A percentile compares a stretch with the other conserved stretches of the same genome.
Evolutionary conservation across 2,888 invertebrate species (phyloP).

Genomic region (Torymus tubicola): DNA sequence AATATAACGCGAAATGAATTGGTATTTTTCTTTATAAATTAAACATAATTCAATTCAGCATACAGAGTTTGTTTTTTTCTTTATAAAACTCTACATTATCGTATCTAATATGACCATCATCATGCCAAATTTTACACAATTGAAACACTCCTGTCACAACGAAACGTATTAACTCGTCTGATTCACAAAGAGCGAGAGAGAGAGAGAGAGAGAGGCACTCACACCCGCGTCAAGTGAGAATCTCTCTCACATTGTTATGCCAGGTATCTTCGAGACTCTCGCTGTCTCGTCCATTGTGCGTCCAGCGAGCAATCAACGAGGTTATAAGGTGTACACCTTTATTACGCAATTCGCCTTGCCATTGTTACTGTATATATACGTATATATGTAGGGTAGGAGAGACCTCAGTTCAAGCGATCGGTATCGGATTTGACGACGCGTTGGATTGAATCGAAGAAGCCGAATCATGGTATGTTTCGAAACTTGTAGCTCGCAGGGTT

Average conservation of each 20-base stretch:
- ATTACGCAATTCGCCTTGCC: slow-evolving; percentile 58
- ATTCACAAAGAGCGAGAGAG: neutral
- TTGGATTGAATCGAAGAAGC: too few species aligned
- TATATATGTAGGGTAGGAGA: neutral
- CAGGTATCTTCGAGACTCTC: neutral
- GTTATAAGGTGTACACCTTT: slow-evolving; percentile 56
- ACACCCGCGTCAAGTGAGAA: slow-evolving; percentile 15
- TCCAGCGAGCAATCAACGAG: slow-evolving; percentile 53
- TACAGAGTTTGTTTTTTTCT: too few species aligned
- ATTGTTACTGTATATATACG: slow-evolving; percentile 39
- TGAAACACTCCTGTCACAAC: neutral
- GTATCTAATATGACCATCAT: too few species aligned
- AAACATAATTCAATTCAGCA: too few species aligned
- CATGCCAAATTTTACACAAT: too few species aligned
- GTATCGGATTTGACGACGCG: slow-evolving; percentile 38
- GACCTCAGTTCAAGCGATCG: slow-evolving; percentile 51
- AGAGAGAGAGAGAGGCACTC: neutral
- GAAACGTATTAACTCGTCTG: slow-evolving; percentile 13
- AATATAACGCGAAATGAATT: too few species aligned
- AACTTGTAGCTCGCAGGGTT: neutral
- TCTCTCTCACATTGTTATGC: neutral
- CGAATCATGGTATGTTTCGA: too few species aligned
- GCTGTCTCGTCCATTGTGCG: slow-evolving; percentile 24
- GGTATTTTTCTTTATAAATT: too few species aligned
- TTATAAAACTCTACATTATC: too few species aligned